A percentile compares a stretch with the other conserved stretches of the same genome.
Evolutionary conservation across 2,113 vertebrate genomes (phyloP).

Genomic region (Notiomystis cincta): DNA sequence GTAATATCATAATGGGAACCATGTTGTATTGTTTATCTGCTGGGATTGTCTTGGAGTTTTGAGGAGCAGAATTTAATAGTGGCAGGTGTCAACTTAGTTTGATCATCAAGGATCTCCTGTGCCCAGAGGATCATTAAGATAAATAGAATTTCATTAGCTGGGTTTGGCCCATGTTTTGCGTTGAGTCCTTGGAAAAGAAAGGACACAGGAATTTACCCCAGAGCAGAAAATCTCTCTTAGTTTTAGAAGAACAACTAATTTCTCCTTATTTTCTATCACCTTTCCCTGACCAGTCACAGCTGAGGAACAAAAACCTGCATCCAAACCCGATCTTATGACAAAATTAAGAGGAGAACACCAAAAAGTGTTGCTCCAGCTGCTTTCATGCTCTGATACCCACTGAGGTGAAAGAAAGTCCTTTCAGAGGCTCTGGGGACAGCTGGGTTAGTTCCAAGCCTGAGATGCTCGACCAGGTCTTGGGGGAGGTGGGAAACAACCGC

Average conservation of each 20-base stretch:
- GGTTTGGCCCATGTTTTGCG: background rate
- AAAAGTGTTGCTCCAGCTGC: background rate
- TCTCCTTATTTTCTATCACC: background rate
- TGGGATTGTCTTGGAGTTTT: background rate
- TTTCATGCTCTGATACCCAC: background rate
- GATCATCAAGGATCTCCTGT: conserved; percentile 15
- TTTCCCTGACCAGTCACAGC: background rate
- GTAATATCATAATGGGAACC: background rate
- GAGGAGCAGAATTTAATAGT: background rate
- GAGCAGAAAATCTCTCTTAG: background rate
- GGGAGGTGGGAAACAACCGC: background rate
- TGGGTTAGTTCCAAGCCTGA: background rate
- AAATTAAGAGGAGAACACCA: background rate
- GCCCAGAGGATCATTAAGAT: background rate
- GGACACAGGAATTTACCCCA: background rate
- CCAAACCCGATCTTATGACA: background rate
- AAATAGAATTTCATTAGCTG: conserved; percentile 26
- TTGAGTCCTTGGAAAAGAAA: background rate
- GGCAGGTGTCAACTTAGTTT: background rate
- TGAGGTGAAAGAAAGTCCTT: background rate
- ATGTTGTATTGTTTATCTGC: background rate
- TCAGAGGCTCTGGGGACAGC: background rate
- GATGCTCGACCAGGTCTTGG: background rate
- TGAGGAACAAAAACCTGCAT: background rate
- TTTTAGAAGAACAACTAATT: background rate